Percentiles rank a stretch among this genome's conserved stretches.
These are phyloP conservation scores for Serilophus lunatus DNA, from an alignment of 2,113 vertebrate genomes.

Conservation along the genomic window DNA sequence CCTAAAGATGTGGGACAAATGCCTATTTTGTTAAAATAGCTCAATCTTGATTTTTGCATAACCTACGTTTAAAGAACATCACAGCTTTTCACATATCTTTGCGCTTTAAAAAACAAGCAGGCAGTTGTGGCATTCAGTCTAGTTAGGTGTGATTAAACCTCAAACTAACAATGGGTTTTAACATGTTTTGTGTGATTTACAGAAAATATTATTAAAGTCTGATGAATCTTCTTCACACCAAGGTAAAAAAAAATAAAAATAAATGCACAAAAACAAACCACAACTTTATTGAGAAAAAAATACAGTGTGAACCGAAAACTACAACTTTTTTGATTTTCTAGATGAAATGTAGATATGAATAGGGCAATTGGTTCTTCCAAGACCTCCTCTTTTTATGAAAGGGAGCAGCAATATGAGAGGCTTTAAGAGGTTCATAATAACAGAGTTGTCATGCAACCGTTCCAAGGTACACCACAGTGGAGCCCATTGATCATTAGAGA, in stretches of 20 bases:
- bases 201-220: neutral
- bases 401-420: neutral
- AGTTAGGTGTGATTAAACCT: neutral
- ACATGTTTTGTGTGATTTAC: neutral
- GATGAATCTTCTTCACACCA: neutral
- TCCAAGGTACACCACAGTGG: neutral
- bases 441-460: neutral
- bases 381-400: neutral
- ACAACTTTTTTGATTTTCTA: neutral
- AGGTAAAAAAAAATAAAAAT: neutral
- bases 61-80: neutral
- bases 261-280: accelerated
- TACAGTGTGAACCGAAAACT: neutral
- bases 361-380: neutral
- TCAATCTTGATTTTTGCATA: neutral
- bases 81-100: neutral
- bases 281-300: neutral
- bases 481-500: neutral
- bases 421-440: neutral
- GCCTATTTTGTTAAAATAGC: neutral
- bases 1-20: neutral
- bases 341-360: neutral
- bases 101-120: neutral
- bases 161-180: neutral
- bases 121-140: neutral